Evolutionary conservation across 2,888 invertebrate genomes (phyloP), one percentile per base, ranked within the genome.

Genomic region (Bhutanitis thaidina): DNA sequence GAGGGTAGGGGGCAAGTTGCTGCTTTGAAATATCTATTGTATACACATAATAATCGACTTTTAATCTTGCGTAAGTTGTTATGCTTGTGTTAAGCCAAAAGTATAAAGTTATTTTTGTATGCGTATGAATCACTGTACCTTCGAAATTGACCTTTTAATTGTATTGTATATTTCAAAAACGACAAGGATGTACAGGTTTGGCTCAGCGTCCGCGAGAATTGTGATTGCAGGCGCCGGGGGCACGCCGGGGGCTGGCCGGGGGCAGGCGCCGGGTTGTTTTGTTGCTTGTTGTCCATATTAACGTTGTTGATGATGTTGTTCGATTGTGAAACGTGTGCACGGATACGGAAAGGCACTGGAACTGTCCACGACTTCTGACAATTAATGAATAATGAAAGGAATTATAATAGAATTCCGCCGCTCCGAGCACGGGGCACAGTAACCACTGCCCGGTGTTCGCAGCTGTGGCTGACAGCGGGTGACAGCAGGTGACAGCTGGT

Each of bases 291-390:
- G 39, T 3, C 41, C 44, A 20, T 20, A 20, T 5, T 71, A 70
- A 71, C 69, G 63, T 59, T 57, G 63, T 58, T 62, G 63, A 67
- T 68, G 65, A 67, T 65, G 51, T 57, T 41, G 52, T 48, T 49
- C 43, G 9, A 43, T 39, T 35, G 14, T n/a, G 25, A 12, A 7
- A 34, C 4, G 12, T 34, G 1, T 27, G 34, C 34, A 7, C 12
- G 12, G 27, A n/a, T 27, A 36, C 36, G 27, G 35, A 36, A 44
- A 27, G 36, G 7, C 7, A 27, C 27, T 27, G 27, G 8, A 27
- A 27, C 1, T 27, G 27, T 27, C 20, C 5, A 20, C 20, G 5
- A 5, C 3, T 20, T 20, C 20, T 20, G 20, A 3, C 5, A 20
- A 5, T 20, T n/a, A n/a, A n/a, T n/a, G n/a, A n/a, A n/a, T n/a